Percentiles rank a stretch among this genome's conserved stretches.
Evolutionary conservation across 2,113 vertebrate genomes (phyloP).

Genomic region (Oreocharis arfaki): DNA sequence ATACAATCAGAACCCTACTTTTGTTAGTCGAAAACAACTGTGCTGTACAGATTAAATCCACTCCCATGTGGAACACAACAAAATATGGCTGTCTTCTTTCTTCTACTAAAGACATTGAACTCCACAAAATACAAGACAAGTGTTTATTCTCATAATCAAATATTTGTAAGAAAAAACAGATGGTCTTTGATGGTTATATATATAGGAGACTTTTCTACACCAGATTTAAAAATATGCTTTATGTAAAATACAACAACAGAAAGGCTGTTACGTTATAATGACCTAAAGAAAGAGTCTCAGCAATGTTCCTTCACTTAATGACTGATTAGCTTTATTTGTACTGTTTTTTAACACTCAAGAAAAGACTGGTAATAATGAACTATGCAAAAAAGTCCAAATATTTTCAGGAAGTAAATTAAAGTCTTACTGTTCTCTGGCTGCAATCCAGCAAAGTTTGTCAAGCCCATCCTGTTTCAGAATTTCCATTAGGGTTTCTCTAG

Average conservation of each 20-base stretch:
- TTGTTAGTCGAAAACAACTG: neutral
- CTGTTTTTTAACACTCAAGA: neutral
- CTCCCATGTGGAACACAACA: neutral
- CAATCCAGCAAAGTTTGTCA: constrained; percentile 84
- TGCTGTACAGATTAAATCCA: neutral
- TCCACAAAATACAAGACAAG: neutral
- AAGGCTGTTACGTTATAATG: neutral
- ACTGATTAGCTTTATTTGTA: neutral
- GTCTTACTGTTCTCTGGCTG: constrained; percentile 89
- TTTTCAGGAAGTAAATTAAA: neutral
- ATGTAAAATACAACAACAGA: neutral
- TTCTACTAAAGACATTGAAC: neutral
- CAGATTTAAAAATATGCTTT: neutral
- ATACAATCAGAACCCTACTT: neutral
- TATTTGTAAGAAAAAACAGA: neutral
- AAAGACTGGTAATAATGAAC: neutral
- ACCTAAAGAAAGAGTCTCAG: neutral
- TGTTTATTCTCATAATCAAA: neutral
- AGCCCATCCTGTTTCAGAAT: constrained; percentile 81
- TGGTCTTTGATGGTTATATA: neutral
- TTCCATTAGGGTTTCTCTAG: constrained; percentile 84
- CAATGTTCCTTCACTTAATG: neutral
- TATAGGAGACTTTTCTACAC: neutral
- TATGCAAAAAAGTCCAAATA: neutral
- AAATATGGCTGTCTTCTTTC: neutral